Conservation (phyloP, 1,140 invertebrate genomes). For the Diorhabda sublineata region DNA sequence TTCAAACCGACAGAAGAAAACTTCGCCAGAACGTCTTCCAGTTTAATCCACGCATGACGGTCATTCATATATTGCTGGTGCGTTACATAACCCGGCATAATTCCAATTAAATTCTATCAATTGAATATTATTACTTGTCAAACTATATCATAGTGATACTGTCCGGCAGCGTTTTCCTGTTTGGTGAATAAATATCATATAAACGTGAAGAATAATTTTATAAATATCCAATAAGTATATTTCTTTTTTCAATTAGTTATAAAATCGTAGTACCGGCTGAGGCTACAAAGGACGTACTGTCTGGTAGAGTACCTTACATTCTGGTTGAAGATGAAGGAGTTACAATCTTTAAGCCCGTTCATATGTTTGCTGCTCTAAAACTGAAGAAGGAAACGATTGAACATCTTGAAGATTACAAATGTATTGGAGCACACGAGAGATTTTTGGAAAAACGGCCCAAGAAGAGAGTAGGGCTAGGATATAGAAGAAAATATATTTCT, state of each 20-base stretch:
- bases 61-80: too few species aligned
- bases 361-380: constrained; percentile 66
- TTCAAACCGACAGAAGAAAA: too few species aligned
- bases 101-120: too few species aligned
- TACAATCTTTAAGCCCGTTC: constrained; percentile 68
- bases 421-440: constrained; percentile 40
- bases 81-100: too few species aligned
- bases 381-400: constrained; percentile 57
- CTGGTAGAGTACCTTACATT: constrained; percentile 67
- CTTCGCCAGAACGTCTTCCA: too few species aligned
- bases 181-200: too few species aligned
- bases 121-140: too few species aligned
- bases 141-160: too few species aligned
- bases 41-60: too few species aligned
- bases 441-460: constrained; percentile 26
- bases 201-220: not conserved
- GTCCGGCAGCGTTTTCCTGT: too few species aligned
- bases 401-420: constrained; percentile 50
- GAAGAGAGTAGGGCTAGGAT: constrained; percentile 29
- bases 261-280: constrained; percentile 64
- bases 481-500: constrained; percentile 33
- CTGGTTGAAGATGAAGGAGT: constrained; percentile 68
- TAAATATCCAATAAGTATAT: not conserved
- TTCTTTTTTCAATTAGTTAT: constrained; percentile 35
- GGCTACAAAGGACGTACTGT: constrained; percentile 68